These are phyloP conservation scores for Hydropotes inermis DNA, from an alignment of 2,113 vertebrate species.

Conservation along the genomic window DNA sequence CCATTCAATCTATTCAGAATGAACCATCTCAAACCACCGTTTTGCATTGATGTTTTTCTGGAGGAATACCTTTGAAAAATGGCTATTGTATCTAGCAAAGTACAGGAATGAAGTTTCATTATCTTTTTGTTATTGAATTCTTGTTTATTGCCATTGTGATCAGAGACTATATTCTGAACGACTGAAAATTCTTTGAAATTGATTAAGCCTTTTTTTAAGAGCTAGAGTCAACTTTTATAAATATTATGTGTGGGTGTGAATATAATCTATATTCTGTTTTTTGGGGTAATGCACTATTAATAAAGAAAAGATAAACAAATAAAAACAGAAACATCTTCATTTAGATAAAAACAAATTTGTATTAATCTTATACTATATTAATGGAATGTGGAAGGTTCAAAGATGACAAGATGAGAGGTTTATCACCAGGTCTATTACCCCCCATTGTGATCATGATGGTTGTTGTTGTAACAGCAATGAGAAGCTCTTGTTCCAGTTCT, in stretches of 20 bases:
- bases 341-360: neutral
- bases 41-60: neutral
- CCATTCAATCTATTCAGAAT: neutral
- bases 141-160: neutral
- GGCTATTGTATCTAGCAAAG: neutral
- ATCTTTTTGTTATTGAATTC: neutral
- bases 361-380: neutral
- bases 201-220: neutral
- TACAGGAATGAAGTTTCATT: neutral
- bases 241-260: neutral
- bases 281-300: neutral
- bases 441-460: neutral
- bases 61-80: neutral
- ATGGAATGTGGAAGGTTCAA: neutral
- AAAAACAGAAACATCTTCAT: neutral
- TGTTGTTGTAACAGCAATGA: neutral
- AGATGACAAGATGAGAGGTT: neutral
- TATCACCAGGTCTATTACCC: neutral
- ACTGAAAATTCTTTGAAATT: neutral
- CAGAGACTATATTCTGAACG: neutral
- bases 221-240: neutral
- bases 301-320: neutral
- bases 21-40: neutral
- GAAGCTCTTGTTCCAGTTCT: neutral
- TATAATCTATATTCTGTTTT: neutral